These are phyloP conservation scores for Pangasianodon gigas DNA, from an alignment of 2,113 vertebrate species.

Conservation along the genomic window DNA sequence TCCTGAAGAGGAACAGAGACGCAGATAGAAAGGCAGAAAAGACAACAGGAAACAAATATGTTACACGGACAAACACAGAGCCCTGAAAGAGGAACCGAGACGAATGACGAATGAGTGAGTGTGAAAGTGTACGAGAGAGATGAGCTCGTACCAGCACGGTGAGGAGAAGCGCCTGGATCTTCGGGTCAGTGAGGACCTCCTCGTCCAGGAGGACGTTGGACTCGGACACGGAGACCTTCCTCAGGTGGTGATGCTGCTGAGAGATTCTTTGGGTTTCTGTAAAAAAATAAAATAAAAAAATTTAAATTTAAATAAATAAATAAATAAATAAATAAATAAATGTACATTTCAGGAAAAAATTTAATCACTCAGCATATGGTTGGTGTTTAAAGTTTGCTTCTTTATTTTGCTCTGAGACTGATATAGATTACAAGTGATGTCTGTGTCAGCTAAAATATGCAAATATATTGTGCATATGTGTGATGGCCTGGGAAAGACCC, in stretches of 20 bases:
- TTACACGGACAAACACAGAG: not conserved
- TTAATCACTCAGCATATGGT: too few relatives aligned
- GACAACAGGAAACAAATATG: not conserved
- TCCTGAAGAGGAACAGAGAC: conserved; percentile 43
- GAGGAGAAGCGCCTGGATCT: conserved; percentile 93
- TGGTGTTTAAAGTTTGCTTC: not conserved
- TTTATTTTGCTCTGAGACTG: not conserved
- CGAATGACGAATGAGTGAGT: not conserved
- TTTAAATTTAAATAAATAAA: too few relatives aligned
- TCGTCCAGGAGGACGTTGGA: conserved; percentile 96
- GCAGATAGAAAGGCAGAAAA: not conserved
- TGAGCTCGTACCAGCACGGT: conserved; percentile 86
- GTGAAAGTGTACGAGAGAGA: conserved; percentile 8
- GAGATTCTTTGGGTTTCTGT: conserved; percentile 88
- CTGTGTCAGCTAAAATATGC: not conserved
- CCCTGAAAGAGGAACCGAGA: conserved; percentile 33
- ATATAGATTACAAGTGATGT: not conserved
- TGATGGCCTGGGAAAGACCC: not conserved
- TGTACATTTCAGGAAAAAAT: not conserved
- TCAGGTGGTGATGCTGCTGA: conserved; percentile 82
- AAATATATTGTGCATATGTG: not conserved
- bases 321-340: too few relatives aligned
- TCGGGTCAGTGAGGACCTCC: conserved; percentile 94
- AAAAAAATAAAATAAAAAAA: too few relatives aligned
- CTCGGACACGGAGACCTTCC: conserved; percentile 95